These are phyloP conservation scores for Dorcus hopei DNA, from an alignment of 2,888 invertebrate genomes.

Conservation along the genomic window DNA sequence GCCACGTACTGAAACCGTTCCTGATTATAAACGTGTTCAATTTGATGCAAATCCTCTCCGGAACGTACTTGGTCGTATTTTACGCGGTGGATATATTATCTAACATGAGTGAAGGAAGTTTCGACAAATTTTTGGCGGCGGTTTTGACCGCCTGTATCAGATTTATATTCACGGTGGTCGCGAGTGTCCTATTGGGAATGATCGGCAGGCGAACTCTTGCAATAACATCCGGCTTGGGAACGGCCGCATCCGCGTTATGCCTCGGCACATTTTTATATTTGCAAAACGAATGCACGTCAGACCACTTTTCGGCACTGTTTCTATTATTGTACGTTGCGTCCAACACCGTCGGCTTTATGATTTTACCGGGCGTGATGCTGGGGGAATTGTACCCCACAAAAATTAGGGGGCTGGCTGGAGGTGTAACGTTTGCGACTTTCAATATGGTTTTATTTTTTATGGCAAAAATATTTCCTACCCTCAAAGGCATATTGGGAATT, in stretches of 20 bases:
- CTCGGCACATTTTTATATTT: conserved; percentile 55
- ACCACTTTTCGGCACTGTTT: conserved; percentile 47
- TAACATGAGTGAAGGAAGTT: conserved; percentile 51
- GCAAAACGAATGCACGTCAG: conserved; percentile 32
- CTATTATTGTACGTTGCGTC: conserved; percentile 69
- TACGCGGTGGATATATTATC: conserved; percentile 73
- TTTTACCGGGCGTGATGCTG: conserved; percentile 72
- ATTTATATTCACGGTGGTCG: conserved; percentile 61
- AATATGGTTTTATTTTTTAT: conserved; percentile 66
- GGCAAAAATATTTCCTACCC: conserved; percentile 67
- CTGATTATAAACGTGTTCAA: conserved; percentile 71
- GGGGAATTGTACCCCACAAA: conserved; percentile 73
- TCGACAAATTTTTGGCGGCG: conserved; percentile 59
- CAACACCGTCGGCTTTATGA: conserved; percentile 71
- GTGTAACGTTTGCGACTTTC: conserved; percentile 69
- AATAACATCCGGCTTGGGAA: conserved; percentile 65
- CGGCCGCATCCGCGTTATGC: conserved; percentile 61
- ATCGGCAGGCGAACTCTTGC: conserved; percentile 65
- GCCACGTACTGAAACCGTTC: conserved; percentile 68
- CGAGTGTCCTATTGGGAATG: conserved; percentile 62
- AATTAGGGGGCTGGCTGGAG: conserved; percentile 70
- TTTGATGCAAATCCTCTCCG: conserved; percentile 69
- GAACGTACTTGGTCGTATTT: conserved; percentile 75
- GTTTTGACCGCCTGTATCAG: conserved; percentile 68
- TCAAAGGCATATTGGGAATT: conserved; percentile 59